Evolutionary conservation across 2,113 vertebrate genomes (phyloP).

Genomic region (Hydropotes inermis): DNA sequence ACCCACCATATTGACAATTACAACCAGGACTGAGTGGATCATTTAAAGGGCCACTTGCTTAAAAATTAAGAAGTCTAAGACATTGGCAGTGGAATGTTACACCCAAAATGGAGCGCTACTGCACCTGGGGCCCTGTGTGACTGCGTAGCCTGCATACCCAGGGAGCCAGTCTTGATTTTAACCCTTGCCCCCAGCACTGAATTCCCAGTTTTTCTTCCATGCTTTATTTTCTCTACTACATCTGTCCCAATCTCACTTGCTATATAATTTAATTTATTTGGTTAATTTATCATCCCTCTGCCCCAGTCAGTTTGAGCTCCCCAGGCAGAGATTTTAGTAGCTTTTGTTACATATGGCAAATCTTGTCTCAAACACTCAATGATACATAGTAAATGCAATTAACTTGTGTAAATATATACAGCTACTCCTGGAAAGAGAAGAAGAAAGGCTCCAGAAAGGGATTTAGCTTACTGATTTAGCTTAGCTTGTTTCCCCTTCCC

Average conservation of each 20-base stretch:
- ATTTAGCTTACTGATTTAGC: background rate
- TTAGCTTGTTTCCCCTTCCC: background rate
- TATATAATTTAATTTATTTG: background rate
- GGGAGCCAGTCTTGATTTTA: background rate
- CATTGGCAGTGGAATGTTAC: background rate
- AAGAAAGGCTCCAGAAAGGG: background rate
- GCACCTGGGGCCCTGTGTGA: background rate
- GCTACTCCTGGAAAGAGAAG: background rate
- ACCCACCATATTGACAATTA: background rate
- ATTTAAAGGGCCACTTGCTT: background rate
- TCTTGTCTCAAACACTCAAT: background rate
- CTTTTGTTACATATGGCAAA: background rate
- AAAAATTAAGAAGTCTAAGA: background rate
- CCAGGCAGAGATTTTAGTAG: background rate
- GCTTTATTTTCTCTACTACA: background rate
- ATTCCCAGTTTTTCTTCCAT: background rate
- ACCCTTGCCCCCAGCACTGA: no score
- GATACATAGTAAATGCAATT: background rate
- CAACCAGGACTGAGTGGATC: background rate
- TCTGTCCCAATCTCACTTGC: background rate
- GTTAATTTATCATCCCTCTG: background rate
- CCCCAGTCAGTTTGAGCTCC: background rate
- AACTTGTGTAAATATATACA: background rate
- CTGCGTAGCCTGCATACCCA: rapidly evolving
- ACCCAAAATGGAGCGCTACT: background rate